These are phyloP conservation scores for Cacatua alba DNA, from an alignment of 2,113 vertebrate genomes.

Conservation along the genomic window DNA sequence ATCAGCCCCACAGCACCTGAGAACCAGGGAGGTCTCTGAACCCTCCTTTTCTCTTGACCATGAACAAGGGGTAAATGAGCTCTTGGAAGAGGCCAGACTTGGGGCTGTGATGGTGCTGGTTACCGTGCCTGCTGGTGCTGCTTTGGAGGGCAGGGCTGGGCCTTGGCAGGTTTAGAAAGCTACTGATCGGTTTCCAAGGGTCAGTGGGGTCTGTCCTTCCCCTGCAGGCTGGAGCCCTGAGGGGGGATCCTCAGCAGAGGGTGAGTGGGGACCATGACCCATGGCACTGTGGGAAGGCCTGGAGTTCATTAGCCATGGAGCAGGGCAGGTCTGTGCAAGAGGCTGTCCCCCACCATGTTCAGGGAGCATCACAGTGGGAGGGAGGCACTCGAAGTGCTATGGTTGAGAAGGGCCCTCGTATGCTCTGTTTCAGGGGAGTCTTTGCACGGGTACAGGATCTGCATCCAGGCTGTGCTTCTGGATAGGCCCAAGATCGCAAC, in stretches of 20 bases:
- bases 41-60: no score
- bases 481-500: conserved; percentile 89
- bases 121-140: background rate
- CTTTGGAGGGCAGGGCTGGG: background rate
- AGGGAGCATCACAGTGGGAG: no score
- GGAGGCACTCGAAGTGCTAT: fast-evolving
- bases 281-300: fast-evolving
- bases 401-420: background rate
- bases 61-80: background rate
- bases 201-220: background rate
- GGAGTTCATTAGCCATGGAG: background rate
- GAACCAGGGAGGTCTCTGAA: background rate
- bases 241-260: background rate
- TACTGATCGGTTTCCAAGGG: background rate
- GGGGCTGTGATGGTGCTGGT: background rate
- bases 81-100: fast-evolving
- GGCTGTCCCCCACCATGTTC: fast-evolving
- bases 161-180: background rate
- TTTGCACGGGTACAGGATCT: conserved; percentile 92
- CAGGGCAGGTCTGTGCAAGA: background rate
- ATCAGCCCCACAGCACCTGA: background rate
- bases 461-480: conserved; percentile 90
- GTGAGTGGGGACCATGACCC: no score
- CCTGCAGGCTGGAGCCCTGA: no score
- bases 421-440: conserved; percentile 78